Base-by-base conservation (phyloP, 2,888 invertebrate species). In the Acanthosepion lycidas region DNA sequence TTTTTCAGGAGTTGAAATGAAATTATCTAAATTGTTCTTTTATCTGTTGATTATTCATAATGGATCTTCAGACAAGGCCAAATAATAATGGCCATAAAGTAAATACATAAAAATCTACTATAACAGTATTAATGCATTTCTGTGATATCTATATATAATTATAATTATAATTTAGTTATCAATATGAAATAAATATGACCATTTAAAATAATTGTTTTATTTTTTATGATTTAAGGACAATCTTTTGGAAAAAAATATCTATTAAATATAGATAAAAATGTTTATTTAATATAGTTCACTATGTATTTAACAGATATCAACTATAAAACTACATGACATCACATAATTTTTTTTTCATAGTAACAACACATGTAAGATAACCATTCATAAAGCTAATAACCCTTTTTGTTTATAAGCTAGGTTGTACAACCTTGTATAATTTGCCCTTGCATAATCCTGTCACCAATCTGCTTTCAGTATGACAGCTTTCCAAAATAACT, bases 11-110 rank as follows among this genome's bases (percentile, higher is more conserved):
- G 78, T 33, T 78, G 78, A 78, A 78, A 33, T 78, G 78, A 78
- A 78, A 78, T 78, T 78, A 78, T 78, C n/a, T 78, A 78, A 78
- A 78, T 78, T 78, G 78, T 78, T 78, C 78, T 78, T 78, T 78
- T 78, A 78, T 78, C 78, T 78, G 78, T 78, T 78, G 78, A n/a
- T 78, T 78, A 78, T 78, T 78, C n/a, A 78, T 33, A 78, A 33
- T 78, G n/a, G 12, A 78, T 15, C 33, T n/a, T n/a, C 78, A 78
- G 33, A 15, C 78, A 78, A n/a, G 78, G 78, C 78, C n/a, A 78
- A 18, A 78, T 78, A n/a, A 78, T n/a, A n/a, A 33, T 78, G 78
- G n/a, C 78, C 78, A 78, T 78, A 33, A 78, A 78, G 78, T 78
- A n/a, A 78, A 78, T 78, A 78, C n/a, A 78, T n/a, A 78, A 78